These are phyloP conservation scores for Odocoileus hemionus DNA, from an alignment of 2,113 vertebrate species.

Conservation along the genomic window DNA sequence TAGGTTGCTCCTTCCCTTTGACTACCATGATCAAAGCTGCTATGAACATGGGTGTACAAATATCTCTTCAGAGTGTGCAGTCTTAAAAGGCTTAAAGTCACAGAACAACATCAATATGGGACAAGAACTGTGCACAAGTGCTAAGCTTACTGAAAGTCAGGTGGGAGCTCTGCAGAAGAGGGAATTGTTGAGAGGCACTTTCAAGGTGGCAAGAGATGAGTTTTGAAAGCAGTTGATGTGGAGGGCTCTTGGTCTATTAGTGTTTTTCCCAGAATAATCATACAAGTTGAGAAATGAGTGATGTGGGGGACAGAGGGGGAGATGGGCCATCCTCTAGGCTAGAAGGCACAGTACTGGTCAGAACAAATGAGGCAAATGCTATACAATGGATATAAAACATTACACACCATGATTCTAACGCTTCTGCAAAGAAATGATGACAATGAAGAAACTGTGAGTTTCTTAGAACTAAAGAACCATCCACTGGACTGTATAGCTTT, in stretches of 20 bases:
- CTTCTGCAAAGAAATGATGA: background rate
- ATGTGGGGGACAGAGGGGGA: background rate
- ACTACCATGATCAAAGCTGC: background rate
- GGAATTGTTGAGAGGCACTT: background rate
- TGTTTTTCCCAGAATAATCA: background rate
- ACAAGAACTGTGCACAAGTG: background rate
- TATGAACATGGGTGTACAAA: background rate
- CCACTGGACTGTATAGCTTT: rapidly evolving
- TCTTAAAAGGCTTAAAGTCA: background rate
- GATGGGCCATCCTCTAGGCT: background rate
- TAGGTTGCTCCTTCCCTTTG: background rate
- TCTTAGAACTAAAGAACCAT: background rate
- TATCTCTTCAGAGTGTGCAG: background rate
- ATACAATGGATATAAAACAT: background rate
- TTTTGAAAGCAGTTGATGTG: background rate
- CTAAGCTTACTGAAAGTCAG: background rate
- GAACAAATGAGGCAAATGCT: background rate
- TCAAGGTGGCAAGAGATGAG: background rate
- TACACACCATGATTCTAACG: background rate
- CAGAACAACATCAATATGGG: background rate
- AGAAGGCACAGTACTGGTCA: background rate
- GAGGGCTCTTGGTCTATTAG: no score
- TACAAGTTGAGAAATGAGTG: background rate
- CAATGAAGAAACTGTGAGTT: background rate
- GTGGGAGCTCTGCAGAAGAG: background rate